These are phyloP conservation scores for Bucorvus abyssinicus DNA, from an alignment of 2,797 vertebrate species.

Conservation along the genomic window DNA sequence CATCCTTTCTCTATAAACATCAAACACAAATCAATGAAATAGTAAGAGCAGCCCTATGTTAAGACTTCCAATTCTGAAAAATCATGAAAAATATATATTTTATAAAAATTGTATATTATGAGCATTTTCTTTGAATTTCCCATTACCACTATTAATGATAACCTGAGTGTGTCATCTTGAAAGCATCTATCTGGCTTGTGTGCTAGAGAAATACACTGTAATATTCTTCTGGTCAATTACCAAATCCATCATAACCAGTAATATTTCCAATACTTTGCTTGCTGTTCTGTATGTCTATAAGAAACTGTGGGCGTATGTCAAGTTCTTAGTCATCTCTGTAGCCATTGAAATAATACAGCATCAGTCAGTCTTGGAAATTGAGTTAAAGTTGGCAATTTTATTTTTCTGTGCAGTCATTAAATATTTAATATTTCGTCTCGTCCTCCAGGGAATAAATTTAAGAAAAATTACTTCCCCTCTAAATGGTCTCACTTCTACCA, in stretches of 20 bases:
- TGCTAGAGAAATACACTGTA: neutral
- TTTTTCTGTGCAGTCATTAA: neutral
- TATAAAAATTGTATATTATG: neutral
- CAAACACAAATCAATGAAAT: neutral
- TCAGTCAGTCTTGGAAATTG: conserved; percentile 11
- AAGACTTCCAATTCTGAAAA: neutral
- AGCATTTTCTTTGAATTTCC: neutral
- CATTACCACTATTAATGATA: neutral
- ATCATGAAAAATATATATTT: neutral
- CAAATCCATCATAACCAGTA: neutral
- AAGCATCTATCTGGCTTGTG: neutral
- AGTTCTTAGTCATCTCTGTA: neutral
- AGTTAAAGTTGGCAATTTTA: conserved; percentile 11
- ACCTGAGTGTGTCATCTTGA: neutral
- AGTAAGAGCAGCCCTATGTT: neutral
- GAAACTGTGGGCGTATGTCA: neutral
- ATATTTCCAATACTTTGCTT: neutral
- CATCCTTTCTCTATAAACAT: neutral
- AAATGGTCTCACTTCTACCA: neutral
- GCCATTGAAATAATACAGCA: neutral
- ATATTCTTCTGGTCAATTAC: neutral
- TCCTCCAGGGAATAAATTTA: neutral
- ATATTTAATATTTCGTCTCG: conserved; percentile 17
- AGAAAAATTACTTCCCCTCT: neutral
- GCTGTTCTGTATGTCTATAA: neutral